A percentile compares a stretch with the other conserved stretches of the same genome.
Evolutionary conservation across 2,113 vertebrate species (phyloP).

Genomic region (Zosterops japonicus): DNA sequence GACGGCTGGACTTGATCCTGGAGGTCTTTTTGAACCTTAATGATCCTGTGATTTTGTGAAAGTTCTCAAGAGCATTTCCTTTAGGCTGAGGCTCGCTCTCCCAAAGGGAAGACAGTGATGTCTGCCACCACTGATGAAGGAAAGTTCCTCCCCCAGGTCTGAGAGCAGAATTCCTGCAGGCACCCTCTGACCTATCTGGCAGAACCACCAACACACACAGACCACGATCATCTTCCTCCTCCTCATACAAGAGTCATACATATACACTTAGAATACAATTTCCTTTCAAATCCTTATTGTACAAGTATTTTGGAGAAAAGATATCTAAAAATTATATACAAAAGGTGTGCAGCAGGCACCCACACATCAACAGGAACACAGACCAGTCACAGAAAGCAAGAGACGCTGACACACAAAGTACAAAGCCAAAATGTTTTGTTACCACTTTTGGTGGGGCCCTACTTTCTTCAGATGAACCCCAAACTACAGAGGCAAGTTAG

Average conservation of each 20-base stretch:
- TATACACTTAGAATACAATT: not conserved
- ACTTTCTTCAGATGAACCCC: not conserved
- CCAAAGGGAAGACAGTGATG: not conserved
- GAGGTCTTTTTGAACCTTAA: not conserved
- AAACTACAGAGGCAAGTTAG: not conserved
- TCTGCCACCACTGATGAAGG: not conserved
- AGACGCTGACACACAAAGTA: not conserved
- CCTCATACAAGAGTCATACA: not conserved
- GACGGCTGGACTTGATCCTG: fast-evolving
- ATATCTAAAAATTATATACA: not conserved
- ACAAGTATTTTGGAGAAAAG: not conserved
- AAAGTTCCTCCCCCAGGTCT: not conserved
- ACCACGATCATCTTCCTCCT: fast-evolving
- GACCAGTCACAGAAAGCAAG: not conserved
- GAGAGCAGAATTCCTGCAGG: not conserved
- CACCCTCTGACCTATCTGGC: too few relatives aligned
- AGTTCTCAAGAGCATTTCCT: not conserved
- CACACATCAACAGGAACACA: fast-evolving
- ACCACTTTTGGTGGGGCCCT: not conserved
- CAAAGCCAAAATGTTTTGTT: not conserved
- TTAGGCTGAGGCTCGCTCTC: not conserved
- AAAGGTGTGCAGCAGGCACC: not conserved
- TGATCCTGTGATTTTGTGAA: not conserved
- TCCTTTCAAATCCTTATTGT: not conserved
- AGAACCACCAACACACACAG: not conserved